Evolutionary conservation across 2,113 vertebrate genomes (phyloP), one percentile per base, ranked within the genome.

Genomic region (Ochotona curzoniae): DNA sequence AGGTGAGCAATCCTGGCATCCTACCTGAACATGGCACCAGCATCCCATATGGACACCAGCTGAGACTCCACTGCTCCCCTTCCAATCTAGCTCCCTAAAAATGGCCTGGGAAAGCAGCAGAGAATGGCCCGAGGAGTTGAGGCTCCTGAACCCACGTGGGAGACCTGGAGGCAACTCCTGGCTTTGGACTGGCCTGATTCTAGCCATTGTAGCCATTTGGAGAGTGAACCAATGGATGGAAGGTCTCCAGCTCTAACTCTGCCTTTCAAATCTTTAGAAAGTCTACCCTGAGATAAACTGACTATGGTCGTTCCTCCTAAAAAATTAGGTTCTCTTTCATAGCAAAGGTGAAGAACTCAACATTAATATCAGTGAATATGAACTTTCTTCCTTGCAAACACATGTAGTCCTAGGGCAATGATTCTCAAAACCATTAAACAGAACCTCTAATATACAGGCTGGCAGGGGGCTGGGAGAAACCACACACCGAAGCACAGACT

Each of bases 261-360:
- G 38, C 6, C 38, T 44, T 44, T 44, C 38, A 44, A 44, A 44
- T 44, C 38, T 44, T 44, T 44, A 44, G 38, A 44, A 44, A 44
- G 92, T 12, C 14, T 32, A 61, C 14, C 47, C 81, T 83, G 64
- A 51, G 66, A 30, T 35, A 64, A 73, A 8, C 44, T 13, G 32
- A 25, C 64, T 85, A 75, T 6, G 38, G 6, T 44, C 61, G 69
- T 76, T 2, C 89, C 21, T 44, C 61, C 57, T 67, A 49, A 70
- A 84, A 44, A 70, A 86, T 81, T 49, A 83, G 81, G 64, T 0
- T 63, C 67, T 89, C 49, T 79, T 61, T 84, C 79, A 51, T 32
- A 85, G 92, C 54, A 86, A 85, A 94, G 30, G 63, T 17, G 91
- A 54, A 93, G 81, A 92, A 94, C 20, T n/a, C n/a, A 91, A 71